These are phyloP conservation scores for Montipora cactus DNA, from an alignment of 64 coral and sea anemone species.

Conservation along the genomic window DNA sequence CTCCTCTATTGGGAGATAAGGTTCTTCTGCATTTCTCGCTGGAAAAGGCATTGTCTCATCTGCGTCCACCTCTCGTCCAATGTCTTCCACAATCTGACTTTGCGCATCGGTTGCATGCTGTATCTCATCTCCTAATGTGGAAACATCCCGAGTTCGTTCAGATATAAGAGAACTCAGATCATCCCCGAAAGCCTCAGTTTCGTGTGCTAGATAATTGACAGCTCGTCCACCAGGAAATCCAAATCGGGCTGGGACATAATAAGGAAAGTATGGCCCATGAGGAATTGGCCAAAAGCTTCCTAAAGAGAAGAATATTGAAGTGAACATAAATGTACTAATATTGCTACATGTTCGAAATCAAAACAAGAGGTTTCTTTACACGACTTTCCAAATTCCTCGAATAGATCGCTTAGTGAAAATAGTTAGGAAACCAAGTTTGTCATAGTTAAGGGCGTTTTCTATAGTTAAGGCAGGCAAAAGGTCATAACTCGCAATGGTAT, in stretches of 20 bases:
- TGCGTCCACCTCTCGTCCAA: constrained; percentile 57
- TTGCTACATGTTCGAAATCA: background rate
- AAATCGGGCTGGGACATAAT: constrained; percentile 22
- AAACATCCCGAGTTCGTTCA: background rate
- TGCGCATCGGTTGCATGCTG: background rate
- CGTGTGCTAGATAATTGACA: constrained; percentile 53
- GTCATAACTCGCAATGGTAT: no score
- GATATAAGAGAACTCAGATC: constrained; percentile 57
- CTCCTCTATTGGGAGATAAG: background rate
- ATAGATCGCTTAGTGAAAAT: no score
- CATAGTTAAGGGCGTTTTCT: no score
- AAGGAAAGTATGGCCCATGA: background rate
- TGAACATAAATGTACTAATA: background rate
- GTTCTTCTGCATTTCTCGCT: background rate
- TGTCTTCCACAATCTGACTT: constrained; percentile 23
- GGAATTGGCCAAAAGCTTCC: background rate
- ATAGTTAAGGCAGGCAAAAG: no score
- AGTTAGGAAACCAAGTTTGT: no score
- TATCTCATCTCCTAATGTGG: constrained; percentile 44
- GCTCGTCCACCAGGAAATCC: constrained; percentile 57
- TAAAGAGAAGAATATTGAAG: background rate
- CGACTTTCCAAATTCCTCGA: no score
- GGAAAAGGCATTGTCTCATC: constrained; percentile 38
- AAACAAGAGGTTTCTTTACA: background rate
- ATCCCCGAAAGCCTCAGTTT: constrained; percentile 55